A percentile compares a stretch with the other conserved stretches of the same genome.
Conservation (phyloP, 1,140 invertebrate genomes). For the Prorops nasuta region DNA sequence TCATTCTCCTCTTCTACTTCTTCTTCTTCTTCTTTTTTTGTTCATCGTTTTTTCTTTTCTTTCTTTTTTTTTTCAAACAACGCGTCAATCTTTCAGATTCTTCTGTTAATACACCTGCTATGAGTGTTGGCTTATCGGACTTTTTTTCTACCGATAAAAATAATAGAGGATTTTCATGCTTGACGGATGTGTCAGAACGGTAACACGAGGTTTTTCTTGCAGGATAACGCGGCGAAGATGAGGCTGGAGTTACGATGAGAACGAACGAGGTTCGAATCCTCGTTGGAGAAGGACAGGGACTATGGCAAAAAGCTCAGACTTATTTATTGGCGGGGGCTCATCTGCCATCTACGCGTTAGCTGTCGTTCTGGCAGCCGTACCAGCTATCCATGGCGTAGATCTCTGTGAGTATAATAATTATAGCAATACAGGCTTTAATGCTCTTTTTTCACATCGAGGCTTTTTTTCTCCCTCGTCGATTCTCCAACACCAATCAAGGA, state of each 20-base stretch:
- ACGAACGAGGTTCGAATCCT: slow-evolving; percentile 47
- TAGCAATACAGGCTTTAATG: background rate
- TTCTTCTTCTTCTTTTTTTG: too few relatives aligned
- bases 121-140: background rate
- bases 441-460: background rate
- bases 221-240: slow-evolving; percentile 45
- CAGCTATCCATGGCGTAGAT: slow-evolving; percentile 42
- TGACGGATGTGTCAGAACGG: slow-evolving; percentile 14
- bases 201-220: slow-evolving; percentile 30
- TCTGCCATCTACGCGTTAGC: slow-evolving; percentile 40
- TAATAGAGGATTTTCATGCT: too few relatives aligned
- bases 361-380: slow-evolving; percentile 33
- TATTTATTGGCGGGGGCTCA: slow-evolving; percentile 40
- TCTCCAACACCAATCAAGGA: too few relatives aligned
- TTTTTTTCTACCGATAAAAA: slow-evolving; percentile 6
- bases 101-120: too few relatives aligned
- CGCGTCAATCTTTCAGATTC: background rate
- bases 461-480: background rate
- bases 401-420: slow-evolving; percentile 41
- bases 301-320: slow-evolving; percentile 47
- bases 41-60: background rate
- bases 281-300: slow-evolving; percentile 36
- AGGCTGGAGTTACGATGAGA: slow-evolving; percentile 46
- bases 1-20: too few relatives aligned
- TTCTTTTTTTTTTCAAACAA: background rate